Percentiles rank a stretch among this genome's conserved stretches.
phyloP scores from a whole-genome alignment of 2,113 vertebrate genomes.

The Gymnocephalus cernua region DNA sequence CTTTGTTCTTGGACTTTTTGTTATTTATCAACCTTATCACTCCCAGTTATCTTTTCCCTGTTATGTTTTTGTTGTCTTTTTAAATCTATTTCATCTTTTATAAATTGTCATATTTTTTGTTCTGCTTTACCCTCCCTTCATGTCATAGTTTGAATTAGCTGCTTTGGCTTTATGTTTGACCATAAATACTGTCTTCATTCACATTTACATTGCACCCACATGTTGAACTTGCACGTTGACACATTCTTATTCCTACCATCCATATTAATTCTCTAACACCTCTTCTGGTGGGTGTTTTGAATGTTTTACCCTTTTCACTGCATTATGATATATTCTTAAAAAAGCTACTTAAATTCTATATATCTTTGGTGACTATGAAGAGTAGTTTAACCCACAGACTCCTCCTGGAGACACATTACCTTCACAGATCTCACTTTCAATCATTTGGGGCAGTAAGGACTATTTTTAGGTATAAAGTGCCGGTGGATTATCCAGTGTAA shows the following conservation, averaged over 20 bases:
- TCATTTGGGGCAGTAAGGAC: too few species aligned
- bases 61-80: neutral
- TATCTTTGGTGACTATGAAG: too few species aligned
- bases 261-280: slow-evolving; percentile 3
- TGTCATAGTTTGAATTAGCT: neutral
- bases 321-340: too few species aligned
- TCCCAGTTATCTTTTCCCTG: neutral
- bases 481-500: neutral
- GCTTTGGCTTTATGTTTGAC: neutral
- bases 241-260: neutral
- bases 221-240: neutral
- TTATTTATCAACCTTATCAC: neutral
- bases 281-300: too few species aligned
- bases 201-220: slow-evolving; percentile 3
- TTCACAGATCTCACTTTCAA: too few species aligned
- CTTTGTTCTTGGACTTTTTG: neutral
- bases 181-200: neutral
- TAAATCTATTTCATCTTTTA: neutral
- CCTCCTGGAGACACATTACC: too few species aligned
- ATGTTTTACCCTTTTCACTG: too few species aligned
- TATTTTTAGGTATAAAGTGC: neutral
- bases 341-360: too few species aligned
- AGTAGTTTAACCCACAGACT: too few species aligned
- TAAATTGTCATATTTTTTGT: neutral
- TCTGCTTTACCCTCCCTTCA: neutral